phyloP scores from a whole-genome alignment of 2,888 invertebrate species.

The Erebia ligea region DNA sequence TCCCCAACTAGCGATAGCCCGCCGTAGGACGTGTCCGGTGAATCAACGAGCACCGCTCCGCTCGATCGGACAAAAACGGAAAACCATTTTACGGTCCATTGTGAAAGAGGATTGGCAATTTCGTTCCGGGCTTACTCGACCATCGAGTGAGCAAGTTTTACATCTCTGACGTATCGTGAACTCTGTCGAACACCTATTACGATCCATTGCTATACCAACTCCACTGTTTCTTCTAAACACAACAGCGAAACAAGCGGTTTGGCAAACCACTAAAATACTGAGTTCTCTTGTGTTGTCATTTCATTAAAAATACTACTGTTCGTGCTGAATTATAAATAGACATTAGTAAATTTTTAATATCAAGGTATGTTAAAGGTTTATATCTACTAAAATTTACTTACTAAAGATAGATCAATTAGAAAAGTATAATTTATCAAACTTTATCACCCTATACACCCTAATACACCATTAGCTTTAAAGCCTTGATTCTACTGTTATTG shows the following conservation, averaged over 20 bases:
- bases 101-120: constrained; percentile 83
- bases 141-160: constrained; percentile 77
- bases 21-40: constrained; percentile 78
- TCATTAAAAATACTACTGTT: not conserved
- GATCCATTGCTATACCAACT: constrained; percentile 19
- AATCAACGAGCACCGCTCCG: constrained; percentile 78
- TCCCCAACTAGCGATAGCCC: constrained; percentile 71
- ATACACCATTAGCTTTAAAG: too few species aligned
- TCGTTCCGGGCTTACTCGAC: constrained; percentile 78
- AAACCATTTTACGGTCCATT: constrained; percentile 84
- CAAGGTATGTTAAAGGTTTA: too few species aligned
- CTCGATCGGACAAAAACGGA: constrained; percentile 81
- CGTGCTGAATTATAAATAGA: not conserved
- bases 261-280: not conserved
- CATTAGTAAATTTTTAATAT: too few species aligned
- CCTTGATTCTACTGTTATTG: too few species aligned
- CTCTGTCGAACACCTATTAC: constrained; percentile 33
- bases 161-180: constrained; percentile 74
- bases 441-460: too few species aligned
- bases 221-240: not conserved
- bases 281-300: not conserved
- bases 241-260: not conserved
- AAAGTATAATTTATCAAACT: too few species aligned
- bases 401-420: too few species aligned
- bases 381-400: too few species aligned